Evolutionary conservation across 35 echinoderm and acorn worm species (phyloP), one percentile per base, ranked within the genome.

Genomic region (Apostichopus californicus): DNA sequence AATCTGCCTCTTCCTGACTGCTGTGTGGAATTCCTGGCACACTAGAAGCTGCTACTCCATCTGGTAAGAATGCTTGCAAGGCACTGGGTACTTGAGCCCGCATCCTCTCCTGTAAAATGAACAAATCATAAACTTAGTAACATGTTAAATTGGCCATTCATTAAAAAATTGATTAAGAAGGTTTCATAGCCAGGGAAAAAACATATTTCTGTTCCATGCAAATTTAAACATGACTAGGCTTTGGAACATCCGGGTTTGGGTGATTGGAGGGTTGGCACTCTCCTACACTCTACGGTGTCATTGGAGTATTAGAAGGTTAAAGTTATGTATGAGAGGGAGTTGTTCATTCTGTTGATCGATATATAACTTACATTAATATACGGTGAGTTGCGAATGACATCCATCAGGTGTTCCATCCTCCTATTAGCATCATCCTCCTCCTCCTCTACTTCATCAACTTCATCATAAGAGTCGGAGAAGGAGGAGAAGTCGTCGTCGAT

Each of bases 371-470:
- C 34, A 46, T 87, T 87, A 58, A 87, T 87, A 22, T 87, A 87
- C 5, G 86, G 86, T 14, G 86, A 87, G 64, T 87, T 87, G 25
- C 86, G 86, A 65, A 87, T 87, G 25, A 87, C 86, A 25, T 87
- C 86, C 86, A 87, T 87, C 14, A 87, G 86, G 59, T 87, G 86
- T 26, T 65, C 57, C 86, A 87, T 87, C 24, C 86, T 63, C 20
- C 86, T 64, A 18, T 64, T 87, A 9, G 25, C 57, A 22, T 63
- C 59, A 14, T 28, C 15, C 6, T 63, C 55, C 34, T 46, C 34
- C 54, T 71, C 57, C 10, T 87, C 86, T 28, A 24, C 11, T 58
- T 87, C 86, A 18, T 59, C 86, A 15, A 65, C 86, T 11, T 87
- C 86, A 87, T 71, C 86, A 9, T 25, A 34, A 24, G 57, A 65